These are phyloP conservation scores for Mormyrus hasselquistii DNA, from an alignment of 2,797 vertebrate genomes.

Conservation along the genomic window DNA sequence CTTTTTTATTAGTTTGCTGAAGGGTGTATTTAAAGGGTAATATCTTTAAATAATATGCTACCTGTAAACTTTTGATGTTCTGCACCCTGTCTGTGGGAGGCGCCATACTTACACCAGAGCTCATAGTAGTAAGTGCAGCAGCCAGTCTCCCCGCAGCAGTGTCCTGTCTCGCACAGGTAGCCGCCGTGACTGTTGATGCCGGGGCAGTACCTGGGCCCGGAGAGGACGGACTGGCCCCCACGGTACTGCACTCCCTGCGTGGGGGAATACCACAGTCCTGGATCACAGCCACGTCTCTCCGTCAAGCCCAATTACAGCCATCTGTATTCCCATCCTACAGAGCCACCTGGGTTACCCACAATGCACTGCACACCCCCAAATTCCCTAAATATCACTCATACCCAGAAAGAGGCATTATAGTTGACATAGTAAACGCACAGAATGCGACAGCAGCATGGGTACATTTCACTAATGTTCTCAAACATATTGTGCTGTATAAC, in stretches of 20 bases:
- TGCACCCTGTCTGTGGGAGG: neutral
- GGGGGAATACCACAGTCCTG: conserved; percentile 30
- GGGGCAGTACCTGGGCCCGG: conserved; percentile 69
- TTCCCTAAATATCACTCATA: neutral
- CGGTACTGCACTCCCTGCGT: conserved; percentile 56
- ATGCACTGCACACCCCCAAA: neutral
- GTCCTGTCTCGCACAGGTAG: conserved; percentile 85
- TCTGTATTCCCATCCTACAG: neutral
- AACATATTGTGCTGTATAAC: neutral
- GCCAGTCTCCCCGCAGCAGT: conserved; percentile 89
- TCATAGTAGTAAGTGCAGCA: conserved; percentile 94
- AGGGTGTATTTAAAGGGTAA: neutral
- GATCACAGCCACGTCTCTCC: neutral
- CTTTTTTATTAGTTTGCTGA: neutral
- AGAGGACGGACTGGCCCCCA: conserved; percentile 44
- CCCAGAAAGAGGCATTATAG: neutral
- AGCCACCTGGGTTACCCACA: neutral
- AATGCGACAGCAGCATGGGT: neutral
- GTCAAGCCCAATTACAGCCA: neutral
- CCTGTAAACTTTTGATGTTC: neutral
- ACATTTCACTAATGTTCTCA: neutral
- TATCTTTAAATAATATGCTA: neutral
- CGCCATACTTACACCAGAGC: conserved; percentile 82
- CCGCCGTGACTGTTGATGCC: conserved; percentile 76
- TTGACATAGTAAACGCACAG: neutral